Percentiles rank a stretch among this genome's conserved stretches.
Evolutionary conservation across 2,888 invertebrate genomes (phyloP).

Genomic region (Andrena dorsata): DNA sequence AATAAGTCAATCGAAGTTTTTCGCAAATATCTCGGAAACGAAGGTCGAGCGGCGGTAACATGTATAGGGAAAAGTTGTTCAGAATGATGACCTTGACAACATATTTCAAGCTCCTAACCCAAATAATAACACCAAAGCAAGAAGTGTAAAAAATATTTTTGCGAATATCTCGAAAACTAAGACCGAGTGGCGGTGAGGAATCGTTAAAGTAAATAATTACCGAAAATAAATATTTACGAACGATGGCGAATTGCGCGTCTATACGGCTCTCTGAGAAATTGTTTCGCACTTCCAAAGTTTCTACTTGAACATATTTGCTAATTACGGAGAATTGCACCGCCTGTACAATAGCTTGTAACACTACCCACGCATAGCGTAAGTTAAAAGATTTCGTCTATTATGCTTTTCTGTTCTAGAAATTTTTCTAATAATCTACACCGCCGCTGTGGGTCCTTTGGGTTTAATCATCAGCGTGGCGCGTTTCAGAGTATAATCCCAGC

Average conservation of each 20-base stretch:
- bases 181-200: too few relatives aligned
- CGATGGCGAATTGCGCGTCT: neutral
- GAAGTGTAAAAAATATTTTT: too few relatives aligned
- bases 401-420: slow-evolving; percentile 10
- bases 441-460: slow-evolving; percentile 88
- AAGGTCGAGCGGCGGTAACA: too few relatives aligned
- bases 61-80: too few relatives aligned
- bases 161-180: too few relatives aligned
- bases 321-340: slow-evolving; percentile 12
- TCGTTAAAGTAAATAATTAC: too few relatives aligned
- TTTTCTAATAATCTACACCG: neutral
- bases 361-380: neutral
- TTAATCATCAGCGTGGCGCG: slow-evolving; percentile 97
- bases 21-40: too few relatives aligned
- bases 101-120: too few relatives aligned
- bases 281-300: neutral
- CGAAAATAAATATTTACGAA: slow-evolving; percentile 8
- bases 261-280: neutral
- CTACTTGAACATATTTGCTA: slow-evolving; percentile 19
- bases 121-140: too few relatives aligned
- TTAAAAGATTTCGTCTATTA: neutral
- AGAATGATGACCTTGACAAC: too few relatives aligned
- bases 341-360: neutral
- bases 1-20: too few relatives aligned
- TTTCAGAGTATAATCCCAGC: slow-evolving; percentile 97